Conservation (phyloP, 2,113 vertebrate genomes). For the Sinosuthora webbiana region DNA sequence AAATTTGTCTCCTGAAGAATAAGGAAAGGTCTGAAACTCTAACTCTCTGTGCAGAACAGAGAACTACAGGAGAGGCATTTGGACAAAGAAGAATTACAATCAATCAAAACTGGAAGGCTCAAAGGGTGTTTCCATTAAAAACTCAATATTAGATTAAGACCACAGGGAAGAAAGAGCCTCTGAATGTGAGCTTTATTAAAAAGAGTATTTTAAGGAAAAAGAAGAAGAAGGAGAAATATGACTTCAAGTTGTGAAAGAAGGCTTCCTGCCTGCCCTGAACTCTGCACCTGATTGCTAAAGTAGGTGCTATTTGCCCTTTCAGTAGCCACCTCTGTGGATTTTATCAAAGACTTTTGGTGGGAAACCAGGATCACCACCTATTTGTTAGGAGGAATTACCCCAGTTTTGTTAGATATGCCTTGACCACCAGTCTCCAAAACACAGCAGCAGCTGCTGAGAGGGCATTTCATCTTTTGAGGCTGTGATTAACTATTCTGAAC, state of each 20-base stretch:
- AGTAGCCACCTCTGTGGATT: background rate
- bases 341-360: background rate
- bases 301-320: constrained; percentile 35
- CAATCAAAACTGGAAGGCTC: background rate
- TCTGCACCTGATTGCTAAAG: constrained; percentile 39
- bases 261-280: background rate
- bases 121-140: constrained; percentile 23
- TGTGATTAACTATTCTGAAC: background rate
- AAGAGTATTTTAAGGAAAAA: background rate
- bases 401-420: background rate
- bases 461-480: background rate
- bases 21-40: background rate
- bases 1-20: background rate
- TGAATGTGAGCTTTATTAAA: constrained; percentile 28
- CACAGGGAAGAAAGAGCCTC: constrained; percentile 19
- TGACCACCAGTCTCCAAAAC: background rate
- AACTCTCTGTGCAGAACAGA: constrained; percentile 4
- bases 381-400: background rate
- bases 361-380: constrained; percentile 10
- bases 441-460: background rate
- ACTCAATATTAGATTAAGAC: constrained; percentile 13
- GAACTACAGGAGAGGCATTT: constrained; percentile 4
- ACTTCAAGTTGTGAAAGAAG: constrained; percentile 12
- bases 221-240: background rate
- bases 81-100: constrained; percentile 16